Conservation (phyloP, 2,797 vertebrate genomes). For the Heliangelus exortis region DNA sequence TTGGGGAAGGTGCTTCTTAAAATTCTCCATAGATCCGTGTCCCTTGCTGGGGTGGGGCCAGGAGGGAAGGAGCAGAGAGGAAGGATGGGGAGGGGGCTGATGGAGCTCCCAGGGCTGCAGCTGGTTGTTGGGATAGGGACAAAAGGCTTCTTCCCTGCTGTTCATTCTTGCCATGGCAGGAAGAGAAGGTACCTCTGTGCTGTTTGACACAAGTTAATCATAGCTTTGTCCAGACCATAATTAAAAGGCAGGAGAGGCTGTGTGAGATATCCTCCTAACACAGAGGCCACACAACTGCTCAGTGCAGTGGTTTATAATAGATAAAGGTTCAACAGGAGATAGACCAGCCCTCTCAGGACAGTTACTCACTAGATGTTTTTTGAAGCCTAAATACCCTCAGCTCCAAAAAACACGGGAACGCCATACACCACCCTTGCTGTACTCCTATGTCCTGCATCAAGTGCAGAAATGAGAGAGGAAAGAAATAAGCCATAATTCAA, state of each 20-base stretch:
- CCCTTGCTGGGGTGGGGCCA: not conserved
- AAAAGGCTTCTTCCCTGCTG: not conserved
- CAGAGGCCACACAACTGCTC: not conserved
- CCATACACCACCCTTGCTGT: not conserved
- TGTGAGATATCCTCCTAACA: not conserved
- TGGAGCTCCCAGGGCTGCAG: rapidly evolving
- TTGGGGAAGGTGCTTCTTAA: not conserved
- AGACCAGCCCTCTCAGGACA: not conserved
- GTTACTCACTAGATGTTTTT: not conserved
- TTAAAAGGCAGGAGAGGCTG: not conserved
- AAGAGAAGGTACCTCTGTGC: not conserved
- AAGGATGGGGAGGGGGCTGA: not conserved
- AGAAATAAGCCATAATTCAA: not conserved
- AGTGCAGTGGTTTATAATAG: rapidly evolving
- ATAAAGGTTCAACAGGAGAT: not conserved
- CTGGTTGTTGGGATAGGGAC: not conserved
- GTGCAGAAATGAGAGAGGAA: not conserved
- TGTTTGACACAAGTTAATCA: not conserved
- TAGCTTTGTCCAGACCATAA: not conserved
- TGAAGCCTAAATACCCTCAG: not conserved
- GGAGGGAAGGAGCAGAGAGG: not conserved
- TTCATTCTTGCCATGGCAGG: not conserved
- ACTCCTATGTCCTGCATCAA: not conserved
- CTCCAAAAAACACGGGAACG: not conserved
- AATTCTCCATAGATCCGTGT: not conserved